A percentile compares a stretch with the other conserved stretches of the same genome.
phyloP scores from a whole-genome alignment of 2,113 vertebrate species.

The Datnioides undecimradiatus region DNA sequence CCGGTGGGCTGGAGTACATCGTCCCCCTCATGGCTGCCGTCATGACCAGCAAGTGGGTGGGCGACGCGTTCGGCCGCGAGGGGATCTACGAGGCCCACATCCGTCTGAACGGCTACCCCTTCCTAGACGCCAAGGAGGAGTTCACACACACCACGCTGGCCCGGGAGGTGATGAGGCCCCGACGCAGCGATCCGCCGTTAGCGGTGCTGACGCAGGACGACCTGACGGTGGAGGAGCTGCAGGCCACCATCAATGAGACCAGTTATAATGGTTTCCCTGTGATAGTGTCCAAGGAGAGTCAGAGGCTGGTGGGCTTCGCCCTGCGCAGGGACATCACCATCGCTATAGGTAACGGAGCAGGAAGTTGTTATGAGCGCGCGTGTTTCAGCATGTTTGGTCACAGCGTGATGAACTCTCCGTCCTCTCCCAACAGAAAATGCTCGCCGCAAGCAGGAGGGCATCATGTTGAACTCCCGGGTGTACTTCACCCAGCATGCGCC shows the following conservation, averaged over 20 bases:
- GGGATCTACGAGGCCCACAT: slow-evolving; percentile 99
- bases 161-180: slow-evolving; percentile 96
- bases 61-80: slow-evolving; percentile 97
- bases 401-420: too few relatives aligned
- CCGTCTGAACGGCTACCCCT: slow-evolving; percentile 97
- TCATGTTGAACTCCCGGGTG: slow-evolving; percentile 94
- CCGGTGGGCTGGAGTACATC: slow-evolving; percentile 97
- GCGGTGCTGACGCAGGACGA: slow-evolving; percentile 98
- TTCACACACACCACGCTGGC: slow-evolving; percentile 97
- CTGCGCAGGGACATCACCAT: slow-evolving; percentile 98
- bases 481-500: slow-evolving; percentile 98
- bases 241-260: slow-evolving; percentile 93
- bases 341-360: slow-evolving; percentile 90
- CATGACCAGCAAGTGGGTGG: slow-evolving; percentile 99
- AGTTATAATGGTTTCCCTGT: slow-evolving; percentile 99
- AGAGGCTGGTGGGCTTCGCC: slow-evolving; percentile 97
- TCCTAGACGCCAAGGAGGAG: slow-evolving; percentile 98
- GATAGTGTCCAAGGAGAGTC: slow-evolving; percentile 98
- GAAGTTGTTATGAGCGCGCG: too few relatives aligned
- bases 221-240: slow-evolving; percentile 96
- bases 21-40: slow-evolving; percentile 99
- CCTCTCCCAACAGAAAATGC: slow-evolving; percentile 89
- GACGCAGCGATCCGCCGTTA: slow-evolving; percentile 90
- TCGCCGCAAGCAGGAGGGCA: slow-evolving; percentile 96
- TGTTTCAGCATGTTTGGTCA: too few relatives aligned